Evolutionary conservation across 2,888 invertebrate species (phyloP), one percentile per base, ranked within the genome.

Genomic region (Cataglyphis livida): DNA sequence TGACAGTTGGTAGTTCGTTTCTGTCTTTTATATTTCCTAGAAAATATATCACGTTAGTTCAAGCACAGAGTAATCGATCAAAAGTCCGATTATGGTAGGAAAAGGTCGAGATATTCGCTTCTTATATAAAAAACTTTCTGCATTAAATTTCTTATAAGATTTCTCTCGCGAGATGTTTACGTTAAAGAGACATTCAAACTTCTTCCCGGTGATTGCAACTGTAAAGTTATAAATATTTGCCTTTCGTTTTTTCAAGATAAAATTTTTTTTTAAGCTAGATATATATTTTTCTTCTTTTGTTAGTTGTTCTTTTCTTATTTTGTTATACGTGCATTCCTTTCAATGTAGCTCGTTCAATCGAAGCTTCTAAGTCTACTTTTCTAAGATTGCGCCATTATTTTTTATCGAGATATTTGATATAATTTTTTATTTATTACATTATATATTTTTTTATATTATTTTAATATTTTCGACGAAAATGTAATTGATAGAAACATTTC

Each of bases 181-280:
- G 6, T 28, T 70, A 79, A 70, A 15, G 78, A 79, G 44, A 61
- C 59, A 70, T 70, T 57, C 44, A 32, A 41, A 70, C 41, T 32
- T 70, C 18, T 32, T 68, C 41, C 18, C 18, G 35, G 9, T 28
- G 28, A 64, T 35, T 35, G 18, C 59, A 76, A 66, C 68, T 48
- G 21, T 65, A 73, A 51, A 66, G 25, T 28, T 35, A 48, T 65
- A 59, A 82, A 75, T 75, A 66, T 82, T 75, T 75, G 57, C 21
- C 54, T 57, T 41, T 12, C 3, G 10, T 41, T 12, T 41, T 41
- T 10, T 41, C 15, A 32, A 32, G 32, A 32, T 32, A 32, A 5
- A 6, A 15, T n/a, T n/a, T 35, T 48, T 70, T 59, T 44, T 18
- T 44, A 18, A 41, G 32, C 12, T 21, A 57, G 38, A 48, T 21